Evolutionary conservation across 2,113 vertebrate genomes (phyloP), one percentile per base, ranked within the genome.

Genomic region (Empidonax alnorum): DNA sequence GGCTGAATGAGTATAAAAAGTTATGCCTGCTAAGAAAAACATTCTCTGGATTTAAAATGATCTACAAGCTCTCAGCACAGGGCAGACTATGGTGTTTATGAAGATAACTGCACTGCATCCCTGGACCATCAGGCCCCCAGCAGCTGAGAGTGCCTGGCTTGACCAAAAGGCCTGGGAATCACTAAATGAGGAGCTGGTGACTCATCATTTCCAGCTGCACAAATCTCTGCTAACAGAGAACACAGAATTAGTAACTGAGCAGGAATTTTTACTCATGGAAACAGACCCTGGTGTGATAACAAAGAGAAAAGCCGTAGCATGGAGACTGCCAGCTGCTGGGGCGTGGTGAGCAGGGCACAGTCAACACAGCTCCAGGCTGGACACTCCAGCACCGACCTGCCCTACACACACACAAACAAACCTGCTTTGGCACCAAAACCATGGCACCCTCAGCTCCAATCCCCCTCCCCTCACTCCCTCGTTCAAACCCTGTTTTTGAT

Each of bases 221-320:
- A 39, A 46, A 77, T 53, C 80, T 86, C 10, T 72, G 69, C 28
- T 3, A 87, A 42, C 27, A 30, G 55, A 72, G 46, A 59, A 46
- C 68, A 62, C 44, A 79, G 72, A 69, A 76, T 53, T 61, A 95
- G 82, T 85, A 73, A 93, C 5, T 2, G 31, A 71, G 59, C 49
- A 85, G 63, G 89, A 89, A 82, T 66, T 68, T 76, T 93, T 94
- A 91, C 66, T 90, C 79, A 46, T 20, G 71, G 84, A 76, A 89
- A 79, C 41, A 58, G 53, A 42, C 15, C 37, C n/a, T 37, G 10
- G 62, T 3, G 6, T 14, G 66, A 41, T 53, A 87, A 87, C 49
- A 75, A 75, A 73, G 67, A 50, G 24, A 44, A 71, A 80, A 88
- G 41, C 46, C 59, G 12, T 2, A 14, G 44, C 33, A 25, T 15